phyloP scores from a whole-genome alignment of 2,888 invertebrate species.

The Drosophila macrospina region DNA sequence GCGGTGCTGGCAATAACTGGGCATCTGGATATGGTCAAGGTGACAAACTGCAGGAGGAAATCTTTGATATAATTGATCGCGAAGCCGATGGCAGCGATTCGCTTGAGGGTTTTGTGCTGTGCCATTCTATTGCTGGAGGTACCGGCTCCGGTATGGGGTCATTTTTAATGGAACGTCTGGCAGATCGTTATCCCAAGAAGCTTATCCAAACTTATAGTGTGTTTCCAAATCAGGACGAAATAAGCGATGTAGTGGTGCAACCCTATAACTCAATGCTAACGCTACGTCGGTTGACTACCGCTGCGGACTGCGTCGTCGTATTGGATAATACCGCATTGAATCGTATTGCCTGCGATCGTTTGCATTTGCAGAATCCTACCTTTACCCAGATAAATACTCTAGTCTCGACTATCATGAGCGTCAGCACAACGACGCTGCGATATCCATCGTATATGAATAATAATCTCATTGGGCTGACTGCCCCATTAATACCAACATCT shows the following conservation, averaged over 20 bases:
- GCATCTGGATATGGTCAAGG: constrained; percentile 98
- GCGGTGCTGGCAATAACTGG: constrained; percentile 99
- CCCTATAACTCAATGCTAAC: constrained; percentile 98
- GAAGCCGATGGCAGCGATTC: constrained; percentile 99
- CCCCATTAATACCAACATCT: constrained; percentile 99
- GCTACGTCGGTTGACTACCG: constrained; percentile 95
- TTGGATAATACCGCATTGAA: constrained; percentile 99
- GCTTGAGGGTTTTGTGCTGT: constrained; percentile 98
- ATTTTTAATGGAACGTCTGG: constrained; percentile 94
- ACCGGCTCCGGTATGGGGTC: constrained; percentile 99
- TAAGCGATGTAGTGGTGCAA: constrained; percentile 98
- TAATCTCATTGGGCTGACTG: constrained; percentile 97
- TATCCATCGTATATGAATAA: constrained; percentile 99
- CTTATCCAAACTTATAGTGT: constrained; percentile 99
- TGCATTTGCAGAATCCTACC: constrained; percentile 98
- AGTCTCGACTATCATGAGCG: constrained; percentile 99
- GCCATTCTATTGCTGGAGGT: constrained; percentile 99
- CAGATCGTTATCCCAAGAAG: constrained; percentile 98
- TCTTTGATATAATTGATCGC: constrained; percentile 99
- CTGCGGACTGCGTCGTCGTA: constrained; percentile 98
- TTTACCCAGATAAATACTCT: constrained; percentile 99
- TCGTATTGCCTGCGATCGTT: constrained; percentile 95
- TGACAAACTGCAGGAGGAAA: constrained; percentile 96
- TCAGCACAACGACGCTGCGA: constrained; percentile 95
- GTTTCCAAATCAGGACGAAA: constrained; percentile 98